Evolutionary conservation across 2,113 vertebrate species (phyloP).

Genomic region (Pica pica): DNA sequence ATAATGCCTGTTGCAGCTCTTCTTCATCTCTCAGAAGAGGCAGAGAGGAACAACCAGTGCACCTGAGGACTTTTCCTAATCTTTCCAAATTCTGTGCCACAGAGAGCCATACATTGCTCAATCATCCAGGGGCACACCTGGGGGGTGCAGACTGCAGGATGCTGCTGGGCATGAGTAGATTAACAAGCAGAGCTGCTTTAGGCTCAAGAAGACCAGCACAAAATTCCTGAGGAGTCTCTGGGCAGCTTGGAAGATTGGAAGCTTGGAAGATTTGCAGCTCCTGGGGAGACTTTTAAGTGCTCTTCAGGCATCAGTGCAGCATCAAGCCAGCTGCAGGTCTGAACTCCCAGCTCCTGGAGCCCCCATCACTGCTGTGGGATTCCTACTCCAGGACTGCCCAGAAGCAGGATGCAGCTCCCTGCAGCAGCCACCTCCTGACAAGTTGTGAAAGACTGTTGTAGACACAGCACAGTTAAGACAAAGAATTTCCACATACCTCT

Average conservation of each 20-base stretch:
- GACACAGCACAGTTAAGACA: not conserved
- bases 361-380: not conserved
- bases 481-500: rapidly evolving
- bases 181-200: not conserved
- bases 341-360: not conserved
- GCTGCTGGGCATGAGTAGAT: rapidly evolving
- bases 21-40: not conserved
- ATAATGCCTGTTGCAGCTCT: not conserved
- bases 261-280: not conserved
- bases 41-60: not conserved
- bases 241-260: not conserved
- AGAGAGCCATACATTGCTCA: not conserved
- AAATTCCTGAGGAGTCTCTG: not conserved
- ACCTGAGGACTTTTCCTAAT: not conserved
- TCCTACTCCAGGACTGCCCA: not conserved
- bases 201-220: not conserved
- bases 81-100: not conserved
- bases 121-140: rapidly evolving
- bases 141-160: rapidly evolving
- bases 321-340: not conserved
- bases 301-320: not conserved
- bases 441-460: not conserved
- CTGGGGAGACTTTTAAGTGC: not conserved
- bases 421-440: not conserved
- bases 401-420: not conserved